Evolutionary conservation across 2,113 vertebrate genomes (phyloP).

Genomic region (Corythaixoides concolor): DNA sequence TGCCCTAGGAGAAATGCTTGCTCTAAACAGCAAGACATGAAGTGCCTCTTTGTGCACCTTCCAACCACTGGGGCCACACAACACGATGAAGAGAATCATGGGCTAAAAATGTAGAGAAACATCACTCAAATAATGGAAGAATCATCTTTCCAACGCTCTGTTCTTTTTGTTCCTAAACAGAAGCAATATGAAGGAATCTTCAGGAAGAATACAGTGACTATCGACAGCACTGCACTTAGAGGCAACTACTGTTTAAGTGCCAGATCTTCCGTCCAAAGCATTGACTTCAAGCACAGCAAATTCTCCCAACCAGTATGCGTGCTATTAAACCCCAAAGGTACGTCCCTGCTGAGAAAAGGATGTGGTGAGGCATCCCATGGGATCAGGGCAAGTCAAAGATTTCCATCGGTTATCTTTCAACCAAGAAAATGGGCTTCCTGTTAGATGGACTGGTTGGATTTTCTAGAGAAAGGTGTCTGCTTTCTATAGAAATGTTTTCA

Average conservation of each 20-base stretch:
- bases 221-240: background rate
- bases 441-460: background rate
- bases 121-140: background rate
- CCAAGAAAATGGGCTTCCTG: background rate
- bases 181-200: background rate
- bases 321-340: conserved; percentile 17
- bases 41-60: background rate
- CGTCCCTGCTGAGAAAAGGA: background rate
- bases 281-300: background rate
- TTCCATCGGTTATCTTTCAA: background rate
- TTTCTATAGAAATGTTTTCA: background rate
- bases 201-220: background rate
- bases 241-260: conserved; percentile 60
- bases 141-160: background rate
- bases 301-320: conserved; percentile 52
- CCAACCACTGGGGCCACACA: background rate
- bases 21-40: background rate
- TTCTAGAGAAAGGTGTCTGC: background rate
- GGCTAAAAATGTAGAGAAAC: background rate
- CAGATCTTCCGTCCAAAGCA: background rate
- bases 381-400: background rate
- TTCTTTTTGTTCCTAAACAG: conserved; percentile 12
- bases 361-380: background rate
- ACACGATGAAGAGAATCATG: background rate
- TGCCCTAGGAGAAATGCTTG: background rate